These are phyloP conservation scores for Lethenteron reissneri DNA, from an alignment of 2,113 vertebrate genomes.

Conservation along the genomic window DNA sequence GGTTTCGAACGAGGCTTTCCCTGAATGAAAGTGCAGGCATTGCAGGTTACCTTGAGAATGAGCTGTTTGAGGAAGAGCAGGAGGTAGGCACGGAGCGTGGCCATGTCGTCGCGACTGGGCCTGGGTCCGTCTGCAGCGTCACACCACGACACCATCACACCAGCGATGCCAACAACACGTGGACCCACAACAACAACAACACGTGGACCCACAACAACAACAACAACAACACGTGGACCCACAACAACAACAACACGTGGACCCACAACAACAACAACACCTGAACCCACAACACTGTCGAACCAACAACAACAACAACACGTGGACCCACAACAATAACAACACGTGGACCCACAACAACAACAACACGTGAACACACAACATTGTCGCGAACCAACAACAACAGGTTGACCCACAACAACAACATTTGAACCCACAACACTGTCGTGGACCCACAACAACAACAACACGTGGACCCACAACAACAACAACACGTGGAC, in stretches of 20 bases:
- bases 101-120: conserved; percentile 65
- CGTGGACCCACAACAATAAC: not conserved
- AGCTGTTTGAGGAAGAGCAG: conserved; percentile 84
- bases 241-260: not conserved
- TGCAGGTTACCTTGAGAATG: conserved; percentile 58
- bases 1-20: too few relatives aligned
- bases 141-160: not conserved
- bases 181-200: not conserved
- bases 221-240: not conserved
- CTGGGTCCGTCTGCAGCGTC: conserved; percentile 48
- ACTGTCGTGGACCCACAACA: too few relatives aligned
- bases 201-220: not conserved
- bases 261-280: not conserved
- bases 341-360: too few relatives aligned
- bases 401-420: too few relatives aligned
- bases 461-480: too few relatives aligned
- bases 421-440: too few relatives aligned
- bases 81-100: conserved; percentile 59
- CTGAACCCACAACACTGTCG: not conserved
- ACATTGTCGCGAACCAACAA: too few relatives aligned
- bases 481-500: too few relatives aligned
- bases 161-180: not conserved
- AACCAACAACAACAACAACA: not conserved
- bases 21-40: too few relatives aligned
- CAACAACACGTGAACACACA: too few relatives aligned